phyloP scores from a whole-genome alignment of 1,140 invertebrate species.

The Drosophila oshimai region DNA sequence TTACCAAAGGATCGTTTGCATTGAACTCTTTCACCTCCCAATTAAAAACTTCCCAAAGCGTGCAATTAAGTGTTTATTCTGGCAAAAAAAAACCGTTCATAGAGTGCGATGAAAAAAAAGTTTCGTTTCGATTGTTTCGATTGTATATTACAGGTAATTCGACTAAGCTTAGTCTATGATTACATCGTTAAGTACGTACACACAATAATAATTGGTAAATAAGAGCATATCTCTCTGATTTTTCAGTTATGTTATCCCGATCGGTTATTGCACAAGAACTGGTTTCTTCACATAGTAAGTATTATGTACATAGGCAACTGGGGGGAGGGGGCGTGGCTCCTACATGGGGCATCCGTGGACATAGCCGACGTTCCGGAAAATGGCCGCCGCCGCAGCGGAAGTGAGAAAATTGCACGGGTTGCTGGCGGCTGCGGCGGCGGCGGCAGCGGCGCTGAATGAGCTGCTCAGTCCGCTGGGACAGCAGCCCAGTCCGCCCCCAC shows the following conservation, averaged over 20 bases:
- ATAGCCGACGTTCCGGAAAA: slow-evolving; percentile 89
- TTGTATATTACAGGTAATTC: slow-evolving; percentile 70
- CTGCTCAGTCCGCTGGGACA: slow-evolving; percentile 69
- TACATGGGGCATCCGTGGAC: slow-evolving; percentile 89
- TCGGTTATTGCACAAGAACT: slow-evolving; percentile 47
- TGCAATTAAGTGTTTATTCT: slow-evolving; percentile 59
- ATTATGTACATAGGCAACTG: slow-evolving; percentile 51
- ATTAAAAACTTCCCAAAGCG: slow-evolving; percentile 15
- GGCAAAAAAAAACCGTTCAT: slow-evolving; percentile 55
- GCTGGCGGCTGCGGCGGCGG: slow-evolving; percentile 67
- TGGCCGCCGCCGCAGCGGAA: slow-evolving; percentile 86
- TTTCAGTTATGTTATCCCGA: neutral
- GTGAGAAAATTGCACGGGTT: slow-evolving; percentile 84
- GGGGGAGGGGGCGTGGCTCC: neutral
- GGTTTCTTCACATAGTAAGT: slow-evolving; percentile 7
- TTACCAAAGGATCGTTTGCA: too few relatives aligned
- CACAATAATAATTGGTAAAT: slow-evolving; percentile 14
- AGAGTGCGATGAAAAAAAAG: slow-evolving; percentile 48
- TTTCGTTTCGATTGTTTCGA: slow-evolving; percentile 5
- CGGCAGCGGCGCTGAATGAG: slow-evolving; percentile 66
- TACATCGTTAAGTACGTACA: slow-evolving; percentile 26
- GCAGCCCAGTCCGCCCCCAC: slow-evolving; percentile 54
- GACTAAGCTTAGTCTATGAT: slow-evolving; percentile 62
- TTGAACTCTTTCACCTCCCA: neutral
- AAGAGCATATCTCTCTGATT: neutral